Evolutionary conservation across 2,888 invertebrate genomes (phyloP).

Genomic region (Cabera pusaria): DNA sequence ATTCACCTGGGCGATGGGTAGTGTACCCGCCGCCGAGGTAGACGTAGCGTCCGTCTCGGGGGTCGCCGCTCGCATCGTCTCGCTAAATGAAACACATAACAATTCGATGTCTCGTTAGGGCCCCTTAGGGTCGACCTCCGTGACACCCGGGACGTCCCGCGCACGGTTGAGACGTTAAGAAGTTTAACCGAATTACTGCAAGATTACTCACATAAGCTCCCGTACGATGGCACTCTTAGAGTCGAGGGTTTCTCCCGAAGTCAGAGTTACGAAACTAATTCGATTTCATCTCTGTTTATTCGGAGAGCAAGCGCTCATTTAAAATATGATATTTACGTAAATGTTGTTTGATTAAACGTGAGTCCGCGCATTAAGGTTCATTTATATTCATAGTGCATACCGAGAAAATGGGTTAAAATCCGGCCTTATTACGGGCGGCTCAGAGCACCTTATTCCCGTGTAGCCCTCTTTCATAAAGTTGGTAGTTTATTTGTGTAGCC

Average conservation of each 20-base stretch:
- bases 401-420: constrained; percentile 7
- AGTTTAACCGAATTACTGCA: constrained; percentile 25
- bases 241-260: constrained; percentile 6
- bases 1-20: constrained; percentile 20
- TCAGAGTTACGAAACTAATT: constrained; percentile 7
- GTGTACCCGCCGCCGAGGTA: constrained; percentile 7
- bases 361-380: constrained; percentile 4
- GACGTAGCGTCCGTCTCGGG: constrained; percentile 5
- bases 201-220: constrained; percentile 17
- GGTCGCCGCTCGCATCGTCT: constrained; percentile 19
- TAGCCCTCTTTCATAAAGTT: constrained; percentile 14
- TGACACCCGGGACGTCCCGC: constrained; percentile 16
- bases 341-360: constrained; percentile 13
- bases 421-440: constrained; percentile 7
- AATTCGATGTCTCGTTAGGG: constrained; percentile 27
- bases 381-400: constrained; percentile 15
- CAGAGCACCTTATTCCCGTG: constrained; percentile 7
- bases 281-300: constrained; percentile 4
- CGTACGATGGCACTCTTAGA: constrained; percentile 9
- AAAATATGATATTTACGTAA: constrained; percentile 1
- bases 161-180: constrained; percentile 23
- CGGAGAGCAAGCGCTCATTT: constrained; percentile 2
- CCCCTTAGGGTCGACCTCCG: constrained; percentile 21
- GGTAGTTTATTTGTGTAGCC: constrained; percentile 20
- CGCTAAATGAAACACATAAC: constrained; percentile 29